A percentile compares a stretch with the other conserved stretches of the same genome.
Evolutionary conservation across 2,797 vertebrate species (phyloP).

Genomic region (Syndactyla subalaris): DNA sequence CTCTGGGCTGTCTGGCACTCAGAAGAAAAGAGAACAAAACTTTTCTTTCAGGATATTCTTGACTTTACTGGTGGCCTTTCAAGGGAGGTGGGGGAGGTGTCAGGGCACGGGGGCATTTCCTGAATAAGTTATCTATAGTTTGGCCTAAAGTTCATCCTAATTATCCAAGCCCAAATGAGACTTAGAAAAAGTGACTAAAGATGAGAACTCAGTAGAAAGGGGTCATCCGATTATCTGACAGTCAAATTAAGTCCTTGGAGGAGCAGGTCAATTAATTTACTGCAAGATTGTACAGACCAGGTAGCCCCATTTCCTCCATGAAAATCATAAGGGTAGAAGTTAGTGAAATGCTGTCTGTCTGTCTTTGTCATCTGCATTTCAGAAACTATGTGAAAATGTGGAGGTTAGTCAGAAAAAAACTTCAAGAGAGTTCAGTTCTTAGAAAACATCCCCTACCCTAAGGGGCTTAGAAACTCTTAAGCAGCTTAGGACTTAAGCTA

Average conservation of each 20-base stretch:
- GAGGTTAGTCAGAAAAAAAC: background rate
- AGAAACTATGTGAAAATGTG: background rate
- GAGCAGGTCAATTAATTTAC: background rate
- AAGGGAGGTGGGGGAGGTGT: too few relatives aligned
- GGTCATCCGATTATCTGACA: background rate
- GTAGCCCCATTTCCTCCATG: background rate
- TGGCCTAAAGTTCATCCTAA: background rate
- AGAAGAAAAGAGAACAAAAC: background rate
- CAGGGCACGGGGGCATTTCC: background rate
- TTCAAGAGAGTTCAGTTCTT: background rate
- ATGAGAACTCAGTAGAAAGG: background rate
- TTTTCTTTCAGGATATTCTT: background rate
- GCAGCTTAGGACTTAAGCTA: constrained; percentile 35
- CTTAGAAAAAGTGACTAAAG: background rate
- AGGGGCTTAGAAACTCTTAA: constrained; percentile 54
- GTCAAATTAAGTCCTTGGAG: background rate
- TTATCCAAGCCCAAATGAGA: background rate
- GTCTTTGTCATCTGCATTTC: background rate
- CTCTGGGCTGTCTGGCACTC: background rate
- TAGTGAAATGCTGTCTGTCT: background rate
- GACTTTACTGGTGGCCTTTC: background rate
- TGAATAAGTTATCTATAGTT: background rate
- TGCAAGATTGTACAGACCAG: background rate
- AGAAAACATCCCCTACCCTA: background rate
- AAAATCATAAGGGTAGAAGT: background rate